A percentile compares a stretch with the other conserved stretches of the same genome.
These are phyloP conservation scores for Lepisosteus osseus DNA, from an alignment of 2,113 vertebrate species.

Conservation along the genomic window DNA sequence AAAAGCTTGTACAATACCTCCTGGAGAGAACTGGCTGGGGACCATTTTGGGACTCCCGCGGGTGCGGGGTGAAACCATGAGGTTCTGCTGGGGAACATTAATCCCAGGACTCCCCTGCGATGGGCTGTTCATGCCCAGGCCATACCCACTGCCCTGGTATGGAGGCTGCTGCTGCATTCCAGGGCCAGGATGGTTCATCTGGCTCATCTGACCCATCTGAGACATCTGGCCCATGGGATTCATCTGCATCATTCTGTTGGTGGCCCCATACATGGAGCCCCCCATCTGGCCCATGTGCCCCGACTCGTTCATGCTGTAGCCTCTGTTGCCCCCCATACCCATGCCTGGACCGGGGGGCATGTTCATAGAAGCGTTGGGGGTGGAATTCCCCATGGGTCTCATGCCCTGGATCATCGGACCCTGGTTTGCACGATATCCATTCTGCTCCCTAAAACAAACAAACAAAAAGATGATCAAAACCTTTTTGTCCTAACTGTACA, in stretches of 20 bases:
- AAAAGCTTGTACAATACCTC: slow-evolving; percentile 67
- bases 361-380: slow-evolving; percentile 70
- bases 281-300: slow-evolving; percentile 60
- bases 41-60: slow-evolving; percentile 89
- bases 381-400: slow-evolving; percentile 71
- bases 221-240: slow-evolving; percentile 52
- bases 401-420: slow-evolving; percentile 65
- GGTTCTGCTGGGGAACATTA: slow-evolving; percentile 73
- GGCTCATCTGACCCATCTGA: slow-evolving; percentile 53
- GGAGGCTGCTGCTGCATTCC: slow-evolving; percentile 46
- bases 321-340: slow-evolving; percentile 63
- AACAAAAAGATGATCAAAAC: neutral
- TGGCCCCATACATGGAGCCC: slow-evolving; percentile 45
- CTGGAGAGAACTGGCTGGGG: slow-evolving; percentile 87
- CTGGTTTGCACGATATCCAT: slow-evolving; percentile 81
- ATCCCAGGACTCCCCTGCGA: slow-evolving; percentile 83
- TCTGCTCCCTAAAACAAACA: slow-evolving; percentile 77
- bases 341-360: slow-evolving; percentile 71
- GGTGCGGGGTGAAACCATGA: slow-evolving; percentile 88
- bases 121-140: slow-evolving; percentile 84
- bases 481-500: no score
- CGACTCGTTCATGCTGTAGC: slow-evolving; percentile 59
- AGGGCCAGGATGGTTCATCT: slow-evolving; percentile 47
- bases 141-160: slow-evolving; percentile 78
- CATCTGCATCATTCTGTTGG: slow-evolving; percentile 49